Evolutionary conservation across 2,888 invertebrate species (phyloP).

Genomic region (Ceratothoa steindachneri): DNA sequence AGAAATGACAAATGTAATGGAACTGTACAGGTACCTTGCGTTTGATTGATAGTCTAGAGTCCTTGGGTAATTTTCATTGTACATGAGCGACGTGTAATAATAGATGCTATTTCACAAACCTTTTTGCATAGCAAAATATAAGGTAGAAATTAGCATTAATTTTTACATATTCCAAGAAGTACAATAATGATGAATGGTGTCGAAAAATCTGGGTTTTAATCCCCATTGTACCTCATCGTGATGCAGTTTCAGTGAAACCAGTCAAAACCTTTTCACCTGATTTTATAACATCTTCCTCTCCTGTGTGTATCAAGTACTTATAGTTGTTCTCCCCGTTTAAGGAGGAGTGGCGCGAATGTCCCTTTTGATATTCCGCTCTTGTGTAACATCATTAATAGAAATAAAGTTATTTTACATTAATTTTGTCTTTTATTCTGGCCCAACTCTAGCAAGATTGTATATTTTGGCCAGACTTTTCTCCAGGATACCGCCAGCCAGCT

Average conservation of each 20-base stretch:
- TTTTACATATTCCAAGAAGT: neutral
- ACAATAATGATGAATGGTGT: neutral
- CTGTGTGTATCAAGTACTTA: neutral
- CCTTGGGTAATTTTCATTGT: neutral
- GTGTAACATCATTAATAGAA: slow-evolving; percentile 3
- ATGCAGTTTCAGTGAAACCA: slow-evolving; percentile 13
- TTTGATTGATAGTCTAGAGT: neutral
- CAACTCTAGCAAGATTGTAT: no score
- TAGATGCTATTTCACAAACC: neutral
- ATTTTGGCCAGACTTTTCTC: no score
- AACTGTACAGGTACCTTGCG: neutral
- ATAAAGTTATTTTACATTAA: slow-evolving; percentile 7
- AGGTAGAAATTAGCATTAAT: neutral
- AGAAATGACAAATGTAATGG: neutral
- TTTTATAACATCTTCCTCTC: neutral
- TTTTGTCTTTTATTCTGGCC: neutral
- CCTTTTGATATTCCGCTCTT: slow-evolving; percentile 9
- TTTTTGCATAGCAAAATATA: neutral
- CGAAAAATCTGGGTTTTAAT: neutral
- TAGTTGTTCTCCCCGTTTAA: neutral
- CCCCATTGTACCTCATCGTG: neutral
- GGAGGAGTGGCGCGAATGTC: slow-evolving; percentile 5
- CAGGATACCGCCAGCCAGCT: no score
- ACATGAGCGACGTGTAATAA: neutral
- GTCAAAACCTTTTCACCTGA: neutral